These are phyloP conservation scores for Drosophila varians DNA, from an alignment of 1,140 invertebrate species.

Conservation along the genomic window DNA sequence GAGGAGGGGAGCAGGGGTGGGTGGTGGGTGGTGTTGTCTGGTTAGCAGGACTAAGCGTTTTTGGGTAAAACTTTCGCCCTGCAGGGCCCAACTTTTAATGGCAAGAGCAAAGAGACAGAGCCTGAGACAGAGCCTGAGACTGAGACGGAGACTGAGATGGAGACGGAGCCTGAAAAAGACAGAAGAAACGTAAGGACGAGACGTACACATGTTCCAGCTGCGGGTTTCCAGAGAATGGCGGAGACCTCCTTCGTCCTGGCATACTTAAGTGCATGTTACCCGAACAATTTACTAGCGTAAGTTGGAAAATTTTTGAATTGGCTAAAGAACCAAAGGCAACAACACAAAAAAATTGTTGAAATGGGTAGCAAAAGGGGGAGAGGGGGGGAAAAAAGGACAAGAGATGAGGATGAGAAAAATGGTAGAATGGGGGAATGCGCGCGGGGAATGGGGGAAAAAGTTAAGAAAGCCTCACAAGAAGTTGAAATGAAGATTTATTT, in stretches of 20 bases:
- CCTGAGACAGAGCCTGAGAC: not conserved
- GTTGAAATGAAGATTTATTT: slow-evolving; percentile 81
- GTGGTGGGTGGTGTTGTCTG: slow-evolving; percentile 1
- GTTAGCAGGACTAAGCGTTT: slow-evolving; percentile 48
- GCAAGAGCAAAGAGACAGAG: slow-evolving; percentile 74
- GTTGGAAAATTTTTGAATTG: slow-evolving; percentile 76
- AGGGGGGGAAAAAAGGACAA: slow-evolving; percentile 1
- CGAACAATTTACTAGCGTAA: slow-evolving; percentile 79
- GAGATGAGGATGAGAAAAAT: slow-evolving; percentile 14
- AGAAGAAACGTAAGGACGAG: slow-evolving; percentile 20
- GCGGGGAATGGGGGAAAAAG: slow-evolving; percentile 15
- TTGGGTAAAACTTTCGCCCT: slow-evolving; percentile 50
- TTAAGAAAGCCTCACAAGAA: slow-evolving; percentile 67
- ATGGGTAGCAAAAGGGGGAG: too few relatives aligned
- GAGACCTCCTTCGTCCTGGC: slow-evolving; percentile 7
- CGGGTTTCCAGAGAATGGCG: slow-evolving; percentile 32
- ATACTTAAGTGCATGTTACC: slow-evolving; percentile 80
- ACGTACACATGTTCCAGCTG: slow-evolving; percentile 73
- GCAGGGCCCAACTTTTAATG: slow-evolving; percentile 74
- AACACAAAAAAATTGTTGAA: not conserved
- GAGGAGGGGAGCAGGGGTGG: not conserved
- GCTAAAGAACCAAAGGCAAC: slow-evolving; percentile 35
- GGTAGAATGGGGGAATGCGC: slow-evolving; percentile 16
- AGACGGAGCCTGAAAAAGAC: not conserved
- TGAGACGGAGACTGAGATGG: too few relatives aligned